Conservation (phyloP, 2,888 invertebrate species). For the Pandemis corylana region DNA sequence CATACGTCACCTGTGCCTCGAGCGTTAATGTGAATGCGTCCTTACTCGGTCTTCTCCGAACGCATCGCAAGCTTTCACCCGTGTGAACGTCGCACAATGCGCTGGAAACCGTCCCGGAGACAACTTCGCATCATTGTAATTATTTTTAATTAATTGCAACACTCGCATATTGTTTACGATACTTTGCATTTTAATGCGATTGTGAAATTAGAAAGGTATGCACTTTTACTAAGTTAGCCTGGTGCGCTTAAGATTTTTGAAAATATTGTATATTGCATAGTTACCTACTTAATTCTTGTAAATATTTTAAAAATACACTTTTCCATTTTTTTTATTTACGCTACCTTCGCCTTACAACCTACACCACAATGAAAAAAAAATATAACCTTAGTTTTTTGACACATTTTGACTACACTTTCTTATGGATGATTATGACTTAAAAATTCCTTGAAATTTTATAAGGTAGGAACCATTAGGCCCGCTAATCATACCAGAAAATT, state of each 20-base stretch:
- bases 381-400: too few species aligned
- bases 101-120: conserved; percentile 45
- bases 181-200: conserved; percentile 22
- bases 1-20: background rate
- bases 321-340: too few species aligned
- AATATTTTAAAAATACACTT: background rate
- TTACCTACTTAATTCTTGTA: too few species aligned
- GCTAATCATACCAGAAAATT: too few species aligned
- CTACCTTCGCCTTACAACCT: too few species aligned
- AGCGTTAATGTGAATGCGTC: conserved; percentile 47
- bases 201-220: conserved; percentile 31
- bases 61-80: conserved; percentile 57
- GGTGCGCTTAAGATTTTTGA: background rate
- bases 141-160: conserved; percentile 40
- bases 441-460: too few species aligned
- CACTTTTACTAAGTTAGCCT: conserved; percentile 6
- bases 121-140: conserved; percentile 34
- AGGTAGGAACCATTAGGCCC: too few species aligned
- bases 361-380: too few species aligned
- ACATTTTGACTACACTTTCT: too few species aligned
- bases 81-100: conserved; percentile 56
- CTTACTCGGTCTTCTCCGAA: conserved; percentile 47
- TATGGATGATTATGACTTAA: too few species aligned
- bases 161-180: conserved; percentile 34
- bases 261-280: too few species aligned